Base-by-base conservation (phyloP, 2,888 invertebrate genomes). In the Pediacus dermestoides region DNA sequence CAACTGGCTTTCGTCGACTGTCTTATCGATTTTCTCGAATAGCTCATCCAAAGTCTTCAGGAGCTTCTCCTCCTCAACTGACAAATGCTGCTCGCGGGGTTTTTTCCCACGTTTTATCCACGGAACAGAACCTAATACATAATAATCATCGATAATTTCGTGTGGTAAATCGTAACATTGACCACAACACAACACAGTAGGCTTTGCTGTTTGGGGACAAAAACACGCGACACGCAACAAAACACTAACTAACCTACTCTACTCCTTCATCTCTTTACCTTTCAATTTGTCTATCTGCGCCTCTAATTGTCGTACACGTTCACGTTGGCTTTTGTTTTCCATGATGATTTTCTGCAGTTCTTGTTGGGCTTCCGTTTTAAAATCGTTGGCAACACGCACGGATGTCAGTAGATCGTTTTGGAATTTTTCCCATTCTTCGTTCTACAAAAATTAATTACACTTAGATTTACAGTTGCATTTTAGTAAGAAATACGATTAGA, bases 311-410 rank as follows among this genome's bases (percentile, higher is more conserved):
- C 85, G 75, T 42, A 90, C 80, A 53, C 83, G 81, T 57, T 92
- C 90, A 39, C 85, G 74, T 26, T 89, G 81, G 9, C 77, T 70
- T 58, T 85, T 85, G 70, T 93, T 92, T 64, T 93, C 91, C 57
- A 85, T 74, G 42, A 87, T 81, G 30, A 92, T 75, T 30, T 81
- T 75, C 61, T 89, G 88, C 41, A 86, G 70, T 61, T 92, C 89
- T 46, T 85, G 79, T 62, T 88, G 86, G 1, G 92, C 90, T 67
- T 94, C 94, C n/a, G 88, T 89, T 71, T 93, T 91, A 71, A 95
- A 92, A 70, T 95, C 92, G 69, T 95, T 93, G 22, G 95, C 95
- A 8, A 95, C 93, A 14, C 93, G 81, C 1, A 95, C 95, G 0
- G 94, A 91, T 74, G 88, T 89, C 28, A 93, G 72, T 1, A 95